Base-by-base conservation (phyloP, 2,888 invertebrate genomes). In the Ochlodes sylvanus region DNA sequence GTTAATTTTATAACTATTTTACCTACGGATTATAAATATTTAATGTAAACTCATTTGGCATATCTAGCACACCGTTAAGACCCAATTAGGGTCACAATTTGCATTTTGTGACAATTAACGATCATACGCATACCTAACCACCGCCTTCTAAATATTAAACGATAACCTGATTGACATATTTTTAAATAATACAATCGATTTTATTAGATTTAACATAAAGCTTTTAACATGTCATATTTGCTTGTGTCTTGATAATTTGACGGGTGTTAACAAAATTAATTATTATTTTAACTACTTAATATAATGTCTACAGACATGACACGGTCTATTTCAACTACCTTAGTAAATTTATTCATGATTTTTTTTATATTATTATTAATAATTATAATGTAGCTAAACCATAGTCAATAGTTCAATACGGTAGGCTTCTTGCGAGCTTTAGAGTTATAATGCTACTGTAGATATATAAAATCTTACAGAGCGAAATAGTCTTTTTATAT, bases 51-150 rank as follows among this genome's bases (percentile, higher is more conserved):
- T 80, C 79, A 84, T 88, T 89, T 89, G 88, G 88, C 86, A 87
- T 86, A 84, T 82, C 88, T 89, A 89, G 88, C 88, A 88, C 87
- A 86, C 84, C 82, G 78, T 81, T 82, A 68, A 67, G 73, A 72
- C 73, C 76, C 77, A 74, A 69, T 67, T 56, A 55, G 70, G 76
- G 76, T 69, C 61, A 70, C 63, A 63, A 64, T 70, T 63, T 65
- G 64, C 61, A 65, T 71, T 73, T 75, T 73, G 70, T 73, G 73
- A 73, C 72, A 72, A 68, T 32, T n/a, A 38, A 15, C 57, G 14
- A 32, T 64, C 34, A 12, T 34, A 47, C 34, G 56, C 34, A 10
- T 38, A 47, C 38, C 50, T 44, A 57, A 19, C 64, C 34, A 57
- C 56, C n/a, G 47, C 7, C 42, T 34, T 17, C 34, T 57, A 38